Base-by-base conservation (phyloP, 2,888 invertebrate genomes). In the Dexiosoma caninum region DNA sequence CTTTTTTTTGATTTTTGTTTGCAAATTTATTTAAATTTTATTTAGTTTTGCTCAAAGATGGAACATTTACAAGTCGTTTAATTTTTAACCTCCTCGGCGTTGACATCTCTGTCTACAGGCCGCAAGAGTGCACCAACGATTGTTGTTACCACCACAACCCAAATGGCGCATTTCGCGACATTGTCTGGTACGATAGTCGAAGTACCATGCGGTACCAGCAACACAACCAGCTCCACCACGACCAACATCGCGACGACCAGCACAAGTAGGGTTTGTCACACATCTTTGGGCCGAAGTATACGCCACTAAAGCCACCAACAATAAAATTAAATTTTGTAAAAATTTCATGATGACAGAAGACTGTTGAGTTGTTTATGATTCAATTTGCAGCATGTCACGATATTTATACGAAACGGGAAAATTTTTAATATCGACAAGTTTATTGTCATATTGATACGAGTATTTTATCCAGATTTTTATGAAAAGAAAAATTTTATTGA, bases 91-190 rank as follows among this genome's bases (percentile, higher is more conserved):
- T 27, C 4, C 3, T 27, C 6, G 27, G 27, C 46, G 46, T 1
- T 21, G 51, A 51, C 51, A 51, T 51, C 51, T 51, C 14, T 14
- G 51, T 51, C 14, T 1, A 9, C 46, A 51, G 14, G 32, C 78
- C 70, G 10, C 46, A 5, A 30, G 23, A 2, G 74, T 60, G 37
- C 81, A 81, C 49, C 57, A 70, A 37, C 81, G 81, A 66, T 81
- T 81, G 27, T 75, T 66, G 53, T 81, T 81, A 19, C 81, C 81
- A n/a, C 23, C 72, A 60, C 81, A 81, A 30, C 81, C 81, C 19
- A 55, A 32, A 42, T 72, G 77, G 1, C 30, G 42, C 21, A 81
- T 55, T 19, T 30, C 3, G 6, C 30, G 37, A 62, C 81, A 81
- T n/a, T 60, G 60, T n/a, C 60, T 30, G 19, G 5, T 4, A 7